Evolutionary conservation across 2,888 invertebrate species (phyloP), one percentile per base, ranked within the genome.

Genomic region (Pseudococcus viburni): DNA sequence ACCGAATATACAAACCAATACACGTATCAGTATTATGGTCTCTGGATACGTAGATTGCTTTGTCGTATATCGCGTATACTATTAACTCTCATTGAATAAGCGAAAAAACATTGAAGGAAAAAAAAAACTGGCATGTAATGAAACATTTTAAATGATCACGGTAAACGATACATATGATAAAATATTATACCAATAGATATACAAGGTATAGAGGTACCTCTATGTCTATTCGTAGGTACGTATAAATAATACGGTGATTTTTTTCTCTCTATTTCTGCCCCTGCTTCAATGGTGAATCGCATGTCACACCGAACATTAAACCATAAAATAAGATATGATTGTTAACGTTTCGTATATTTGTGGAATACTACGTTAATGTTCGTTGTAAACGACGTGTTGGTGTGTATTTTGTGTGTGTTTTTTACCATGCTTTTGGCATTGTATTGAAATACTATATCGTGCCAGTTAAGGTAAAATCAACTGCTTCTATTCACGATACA

Each of bases 271-370:
- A 33, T 19, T 59, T 6, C 19, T 59, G 59, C 59, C 68, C 68
- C 68, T 73, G 68, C 68, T 33, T 73, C 68, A 15, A 73, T 59
- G 59, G 85, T 55, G 59, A 85, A 85, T 85, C 55, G 85, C 85
- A 85, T 85, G 85, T 85, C 85, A 85, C 59, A 85, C 33, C 59
- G 68, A 73, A 73, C 68, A 85, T 85, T 85, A 85, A 85, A 85
- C 85, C 85, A 85, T 85, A 85, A 85, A 85, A 85, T 85, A 85
- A 85, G 85, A 85, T 85, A 85, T 59, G 55, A 85, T 85, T 85
- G 85, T 85, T 85, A 48, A 55, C 55, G 59, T 73, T 64, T 39
- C 39, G 59, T 85, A 64, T 85, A 64, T 85, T 85, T 85, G 55
- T 33, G 55, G 59, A 39, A 59, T 85, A 85, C 51, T 48, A 46